These are phyloP conservation scores for Embidobia sp. DNA, from an alignment of 2,888 invertebrate genomes.

Conservation along the genomic window DNA sequence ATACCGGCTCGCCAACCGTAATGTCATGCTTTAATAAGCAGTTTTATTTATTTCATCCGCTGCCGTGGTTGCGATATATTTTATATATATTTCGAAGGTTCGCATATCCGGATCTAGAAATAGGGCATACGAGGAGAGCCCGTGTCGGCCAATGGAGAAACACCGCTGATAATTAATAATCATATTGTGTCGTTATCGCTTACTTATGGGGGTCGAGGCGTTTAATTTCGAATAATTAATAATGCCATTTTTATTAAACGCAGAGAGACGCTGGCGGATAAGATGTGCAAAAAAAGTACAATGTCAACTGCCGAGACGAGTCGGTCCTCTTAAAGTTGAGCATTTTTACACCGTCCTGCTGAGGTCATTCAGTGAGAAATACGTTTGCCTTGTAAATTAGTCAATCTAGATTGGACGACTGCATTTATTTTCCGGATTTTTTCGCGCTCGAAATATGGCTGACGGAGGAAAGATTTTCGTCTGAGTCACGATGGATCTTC, in stretches of 20 bases:
- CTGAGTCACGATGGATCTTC: slow-evolving; percentile 36
- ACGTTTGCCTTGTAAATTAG: background rate
- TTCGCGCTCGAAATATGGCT: slow-evolving; percentile 1
- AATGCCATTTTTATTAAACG: too few relatives aligned
- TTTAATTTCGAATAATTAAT: too few relatives aligned
- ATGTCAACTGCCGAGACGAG: too few relatives aligned
- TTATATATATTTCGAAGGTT: slow-evolving; percentile 53
- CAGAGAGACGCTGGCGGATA: too few relatives aligned
- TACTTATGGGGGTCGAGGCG: too few relatives aligned
- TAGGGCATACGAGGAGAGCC: slow-evolving; percentile 29
- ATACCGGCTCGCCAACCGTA: slow-evolving; percentile 42
- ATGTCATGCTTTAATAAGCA: slow-evolving; percentile 58
- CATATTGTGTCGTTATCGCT: too few relatives aligned
- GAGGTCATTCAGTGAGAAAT: background rate
- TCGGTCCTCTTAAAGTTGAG: too few relatives aligned
- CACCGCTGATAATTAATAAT: slow-evolving; percentile 5
- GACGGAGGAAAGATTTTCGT: slow-evolving; percentile 27
- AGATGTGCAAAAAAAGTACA: too few relatives aligned
- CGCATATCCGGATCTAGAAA: slow-evolving; percentile 54
- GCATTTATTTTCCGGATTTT: slow-evolving; percentile 19
- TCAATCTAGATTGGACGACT: slow-evolving; percentile 14
- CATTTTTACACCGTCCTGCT: too few relatives aligned
- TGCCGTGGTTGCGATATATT: slow-evolving; percentile 41
- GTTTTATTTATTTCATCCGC: slow-evolving; percentile 56
- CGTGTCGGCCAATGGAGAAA: slow-evolving; percentile 8